Percentiles rank a stretch among this genome's conserved stretches.
Conservation (phyloP, 1,140 invertebrate genomes). For the Limonius californicus region DNA sequence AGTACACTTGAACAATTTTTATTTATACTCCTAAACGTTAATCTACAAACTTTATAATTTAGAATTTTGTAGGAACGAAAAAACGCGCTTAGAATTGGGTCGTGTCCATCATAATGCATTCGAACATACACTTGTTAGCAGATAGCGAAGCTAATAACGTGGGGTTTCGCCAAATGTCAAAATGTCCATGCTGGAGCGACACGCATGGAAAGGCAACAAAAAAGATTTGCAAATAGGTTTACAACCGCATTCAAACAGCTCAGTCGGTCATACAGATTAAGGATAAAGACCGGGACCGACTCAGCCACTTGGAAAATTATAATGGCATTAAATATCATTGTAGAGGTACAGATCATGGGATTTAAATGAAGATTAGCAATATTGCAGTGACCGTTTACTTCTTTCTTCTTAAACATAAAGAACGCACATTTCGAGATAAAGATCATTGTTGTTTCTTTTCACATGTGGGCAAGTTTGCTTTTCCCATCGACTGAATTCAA, state of each 20-base stretch:
- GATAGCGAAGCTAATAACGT: neutral
- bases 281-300: slow-evolving; percentile 18
- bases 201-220: slow-evolving; percentile 12
- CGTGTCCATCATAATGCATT: too few species aligned
- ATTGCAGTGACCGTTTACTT: neutral
- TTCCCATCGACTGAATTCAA: too few species aligned
- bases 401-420: neutral
- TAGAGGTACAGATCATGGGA: slow-evolving; percentile 4
- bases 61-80: too few species aligned
- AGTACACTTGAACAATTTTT: too few species aligned
- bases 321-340: slow-evolving; percentile 24
- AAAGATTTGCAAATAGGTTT: slow-evolving; percentile 21
- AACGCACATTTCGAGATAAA: neutral
- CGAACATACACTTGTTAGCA: too few species aligned
- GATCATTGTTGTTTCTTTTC: too few species aligned
- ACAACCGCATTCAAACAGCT: slow-evolving; percentile 16
- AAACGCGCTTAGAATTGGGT: too few species aligned
- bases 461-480: too few species aligned
- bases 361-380: neutral
- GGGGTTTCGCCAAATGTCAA: neutral
- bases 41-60: too few species aligned
- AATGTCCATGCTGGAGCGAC: neutral
- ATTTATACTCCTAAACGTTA: too few species aligned
- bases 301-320: slow-evolving; percentile 22
- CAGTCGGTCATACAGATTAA: slow-evolving; percentile 19